Base-by-base conservation (phyloP, 2,888 invertebrate genomes). In the Dendrolimus pini region DNA sequence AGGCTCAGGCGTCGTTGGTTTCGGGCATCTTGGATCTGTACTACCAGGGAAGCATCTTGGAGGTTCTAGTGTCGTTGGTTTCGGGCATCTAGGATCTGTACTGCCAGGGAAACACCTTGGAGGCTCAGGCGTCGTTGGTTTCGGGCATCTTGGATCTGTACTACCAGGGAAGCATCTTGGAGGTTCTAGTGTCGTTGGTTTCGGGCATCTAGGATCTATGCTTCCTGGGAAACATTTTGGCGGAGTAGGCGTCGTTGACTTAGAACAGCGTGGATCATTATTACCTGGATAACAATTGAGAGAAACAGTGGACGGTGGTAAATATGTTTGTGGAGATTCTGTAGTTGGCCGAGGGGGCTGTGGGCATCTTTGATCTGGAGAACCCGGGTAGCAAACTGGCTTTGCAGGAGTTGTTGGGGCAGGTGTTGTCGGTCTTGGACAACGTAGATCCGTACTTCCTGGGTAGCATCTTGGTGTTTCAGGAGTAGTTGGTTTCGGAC, bases 121-220 rank as follows among this genome's bases (percentile, higher is more conserved):
- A 9, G 70, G 61, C 2, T 47, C 59, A 7, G 64, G 61, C 0
- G 69, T 66, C 1, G 60, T 62, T 1, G 73, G 62, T 52, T 59
- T 58, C 0, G 72, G 74, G 59, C 79, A 80, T 41, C 76, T 62
- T 0, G 78, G 72, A 61, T 82, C 82, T 2, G 56, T 61, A 3
- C 72, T 75, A 8, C 82, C 83, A 7, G 82, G 83, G 56, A 69
- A 85, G 55, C 85, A 85, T 6, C 65, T 66, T 0, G 77, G 75
- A 12, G 65, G 70, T 9, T 47, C 65, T 0, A 67, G 64, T 8
- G 70, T 62, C 57, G 75, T 63, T 62, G 77, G 70, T 42, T 59
- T 63, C 7, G 75, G 70, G 10, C 70, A 70, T 0, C 68, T 53
- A 7, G 66, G 61, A 53, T 69, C 65, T 56, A 54, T 56, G 7